Evolutionary conservation across 35 echinoderm and acorn worm genomes (phyloP).

Genomic region (Amphiura filiformis): DNA sequence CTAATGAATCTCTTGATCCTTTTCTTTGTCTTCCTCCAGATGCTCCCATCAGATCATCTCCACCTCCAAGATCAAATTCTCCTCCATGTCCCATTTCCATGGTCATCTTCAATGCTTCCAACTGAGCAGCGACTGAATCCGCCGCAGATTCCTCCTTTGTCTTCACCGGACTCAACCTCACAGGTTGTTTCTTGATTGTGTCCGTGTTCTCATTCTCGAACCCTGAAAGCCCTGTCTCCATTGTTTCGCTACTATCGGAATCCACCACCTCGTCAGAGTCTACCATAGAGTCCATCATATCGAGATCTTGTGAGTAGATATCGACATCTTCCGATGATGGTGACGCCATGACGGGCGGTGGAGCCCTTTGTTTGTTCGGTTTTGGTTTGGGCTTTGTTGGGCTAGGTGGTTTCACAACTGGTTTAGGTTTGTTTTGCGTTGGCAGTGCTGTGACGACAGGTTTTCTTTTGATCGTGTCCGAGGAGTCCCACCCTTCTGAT

Average conservation of each 20-base stretch:
- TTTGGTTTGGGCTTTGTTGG: conserved; percentile 7
- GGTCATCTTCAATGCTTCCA: neutral
- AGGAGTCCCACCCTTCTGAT: conserved; percentile 63
- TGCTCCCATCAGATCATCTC: neutral
- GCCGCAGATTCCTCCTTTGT: neutral
- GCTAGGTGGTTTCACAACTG: neutral
- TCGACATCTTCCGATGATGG: conserved; percentile 65
- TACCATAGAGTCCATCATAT: conserved; percentile 63
- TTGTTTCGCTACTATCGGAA: conserved; percentile 72
- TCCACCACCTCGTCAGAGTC: conserved; percentile 58
- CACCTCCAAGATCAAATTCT: neutral
- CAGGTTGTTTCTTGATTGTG: conserved; percentile 98
- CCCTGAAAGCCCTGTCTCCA: conserved; percentile 67
- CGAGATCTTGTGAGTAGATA: conserved; percentile 84
- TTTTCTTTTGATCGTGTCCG: conserved; percentile 65
- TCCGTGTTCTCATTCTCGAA: conserved; percentile 99
- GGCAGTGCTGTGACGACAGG: neutral
- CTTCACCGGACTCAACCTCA: conserved; percentile 41
- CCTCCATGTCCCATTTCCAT: neutral
- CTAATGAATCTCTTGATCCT: conserved; percentile 4
- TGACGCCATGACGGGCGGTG: conserved; percentile 33
- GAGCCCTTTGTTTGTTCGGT: neutral
- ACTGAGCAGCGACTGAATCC: neutral
- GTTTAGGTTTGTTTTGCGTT: neutral
- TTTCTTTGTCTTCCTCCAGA: neutral